Percentiles rank a stretch among this genome's conserved stretches.
phyloP scores from a whole-genome alignment of 2,797 vertebrate genomes.

The Sebastes iracundus region DNA sequence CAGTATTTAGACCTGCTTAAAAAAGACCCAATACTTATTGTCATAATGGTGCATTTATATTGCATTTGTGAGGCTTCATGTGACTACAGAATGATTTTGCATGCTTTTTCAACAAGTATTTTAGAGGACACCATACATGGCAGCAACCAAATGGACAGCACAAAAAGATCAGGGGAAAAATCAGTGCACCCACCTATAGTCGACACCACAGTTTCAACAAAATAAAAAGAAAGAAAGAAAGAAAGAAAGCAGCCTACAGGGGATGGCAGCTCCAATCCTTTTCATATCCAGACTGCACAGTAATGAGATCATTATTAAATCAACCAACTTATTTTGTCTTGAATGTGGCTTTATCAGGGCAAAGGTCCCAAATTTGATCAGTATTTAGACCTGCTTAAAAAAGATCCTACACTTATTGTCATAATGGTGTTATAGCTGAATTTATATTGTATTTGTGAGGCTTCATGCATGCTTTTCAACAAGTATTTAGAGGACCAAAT shows the following conservation, averaged over 20 bases:
- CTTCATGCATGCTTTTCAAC: neutral
- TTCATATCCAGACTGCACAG: constrained; percentile 38
- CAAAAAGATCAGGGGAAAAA: constrained; percentile 32
- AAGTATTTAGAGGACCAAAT: constrained; percentile 19
- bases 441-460: neutral
- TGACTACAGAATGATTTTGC: neutral
- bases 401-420: neutral
- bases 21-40: neutral
- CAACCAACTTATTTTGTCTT: neutral
- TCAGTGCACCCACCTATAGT: no score
- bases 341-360: neutral
- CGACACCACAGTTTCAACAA: constrained; percentile 14
- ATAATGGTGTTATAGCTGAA: neutral
- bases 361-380: neutral
- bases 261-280: constrained; percentile 24
- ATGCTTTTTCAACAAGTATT: constrained; percentile 17
- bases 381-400: neutral
- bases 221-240: constrained; percentile 31
- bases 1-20: neutral
- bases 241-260: constrained; percentile 49
- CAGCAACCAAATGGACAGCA: constrained; percentile 15
- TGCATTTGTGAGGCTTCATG: neutral
- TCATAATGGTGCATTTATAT: neutral
- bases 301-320: constrained; percentile 48
- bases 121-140: neutral